These are phyloP conservation scores for Polypedilum pembai DNA, from an alignment of 1,140 invertebrate species.

Conservation along the genomic window DNA sequence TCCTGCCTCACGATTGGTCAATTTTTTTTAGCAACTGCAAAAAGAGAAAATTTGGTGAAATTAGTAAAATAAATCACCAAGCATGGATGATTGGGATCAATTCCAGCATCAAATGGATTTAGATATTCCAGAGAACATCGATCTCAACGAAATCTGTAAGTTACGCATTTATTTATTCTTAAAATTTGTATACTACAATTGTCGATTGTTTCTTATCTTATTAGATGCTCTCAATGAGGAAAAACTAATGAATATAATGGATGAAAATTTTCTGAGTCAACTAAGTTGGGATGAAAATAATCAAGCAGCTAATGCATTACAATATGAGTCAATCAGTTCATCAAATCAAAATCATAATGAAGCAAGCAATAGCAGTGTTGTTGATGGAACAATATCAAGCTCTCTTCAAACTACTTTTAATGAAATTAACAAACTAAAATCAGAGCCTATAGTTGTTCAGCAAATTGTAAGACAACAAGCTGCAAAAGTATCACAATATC, in stretches of 20 bases:
- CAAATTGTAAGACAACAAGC: background rate
- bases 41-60: conserved; percentile 2
- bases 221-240: conserved; percentile 14
- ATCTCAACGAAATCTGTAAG: conserved; percentile 22
- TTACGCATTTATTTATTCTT: background rate
- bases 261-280: conserved; percentile 24
- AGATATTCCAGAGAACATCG: background rate
- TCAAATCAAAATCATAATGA: background rate
- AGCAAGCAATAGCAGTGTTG: background rate
- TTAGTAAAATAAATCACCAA: background rate
- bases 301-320: background rate
- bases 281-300: conserved; percentile 19
- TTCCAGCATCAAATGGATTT: conserved; percentile 23
- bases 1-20: background rate
- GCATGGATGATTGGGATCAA: background rate
- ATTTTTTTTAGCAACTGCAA: conserved; percentile 2
- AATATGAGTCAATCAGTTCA: background rate
- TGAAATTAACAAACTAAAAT: background rate
- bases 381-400: background rate
- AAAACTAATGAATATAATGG: conserved; percentile 19
- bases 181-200: background rate
- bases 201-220: background rate
- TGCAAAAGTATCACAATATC: conserved; percentile 20
- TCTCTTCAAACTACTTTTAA: background rate
- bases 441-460: background rate